phyloP scores from a whole-genome alignment of 2,113 vertebrate genomes.

The Shinisaurus crocodilurus region DNA sequence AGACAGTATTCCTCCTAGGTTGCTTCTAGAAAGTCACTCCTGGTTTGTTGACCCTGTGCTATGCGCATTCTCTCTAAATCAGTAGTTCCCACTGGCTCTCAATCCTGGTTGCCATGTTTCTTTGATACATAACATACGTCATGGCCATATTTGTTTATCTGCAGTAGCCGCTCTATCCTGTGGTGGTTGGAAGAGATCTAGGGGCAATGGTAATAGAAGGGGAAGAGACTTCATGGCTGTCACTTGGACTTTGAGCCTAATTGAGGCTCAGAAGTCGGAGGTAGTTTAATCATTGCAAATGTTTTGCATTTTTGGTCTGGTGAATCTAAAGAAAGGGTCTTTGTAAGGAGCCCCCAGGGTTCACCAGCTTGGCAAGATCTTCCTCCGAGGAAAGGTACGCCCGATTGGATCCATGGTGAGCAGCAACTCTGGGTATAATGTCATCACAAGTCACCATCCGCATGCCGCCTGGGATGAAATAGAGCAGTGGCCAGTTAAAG shows the following conservation, averaged over 20 bases:
- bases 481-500: too few relatives aligned
- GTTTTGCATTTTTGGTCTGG: not conserved
- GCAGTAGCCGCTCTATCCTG: not conserved
- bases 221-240: not conserved
- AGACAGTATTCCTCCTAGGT: not conserved
- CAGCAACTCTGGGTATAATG: too few relatives aligned
- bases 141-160: not conserved
- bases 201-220: not conserved
- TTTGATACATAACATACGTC: not conserved
- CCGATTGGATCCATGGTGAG: too few relatives aligned
- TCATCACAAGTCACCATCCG: too few relatives aligned
- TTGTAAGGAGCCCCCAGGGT: too few relatives aligned
- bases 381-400: too few relatives aligned
- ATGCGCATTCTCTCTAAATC: not conserved
- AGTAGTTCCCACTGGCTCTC: not conserved
- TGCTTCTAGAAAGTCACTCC: not conserved
- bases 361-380: too few relatives aligned
- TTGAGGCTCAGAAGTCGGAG: not conserved
- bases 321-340: not conserved
- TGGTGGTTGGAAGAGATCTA: not conserved
- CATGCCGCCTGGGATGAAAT: too few relatives aligned
- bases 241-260: not conserved
- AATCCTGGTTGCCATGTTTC: not conserved
- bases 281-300: slow-evolving; percentile 9
- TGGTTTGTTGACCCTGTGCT: not conserved